A percentile compares a stretch with the other conserved stretches of the same genome.
phyloP scores from a whole-genome alignment of 2,113 vertebrate genomes.

The Mesoclemmys tuberculata region DNA sequence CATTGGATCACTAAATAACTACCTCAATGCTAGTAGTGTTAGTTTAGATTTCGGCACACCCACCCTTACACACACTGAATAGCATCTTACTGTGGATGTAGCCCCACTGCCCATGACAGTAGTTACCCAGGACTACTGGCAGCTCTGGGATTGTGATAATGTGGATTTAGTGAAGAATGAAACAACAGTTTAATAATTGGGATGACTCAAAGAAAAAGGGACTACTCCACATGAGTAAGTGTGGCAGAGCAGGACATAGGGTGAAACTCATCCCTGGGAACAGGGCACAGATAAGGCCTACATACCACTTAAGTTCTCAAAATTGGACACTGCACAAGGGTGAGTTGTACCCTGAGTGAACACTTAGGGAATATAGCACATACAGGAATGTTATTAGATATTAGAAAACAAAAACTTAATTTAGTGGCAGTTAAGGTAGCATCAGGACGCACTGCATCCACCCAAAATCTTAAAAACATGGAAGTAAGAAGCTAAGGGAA shows the following conservation, averaged over 20 bases:
- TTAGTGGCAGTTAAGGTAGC: not conserved
- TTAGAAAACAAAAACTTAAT: not conserved
- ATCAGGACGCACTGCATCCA: not conserved
- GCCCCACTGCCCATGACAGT: not conserved
- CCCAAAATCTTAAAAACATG: not conserved
- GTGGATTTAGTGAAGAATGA: not conserved
- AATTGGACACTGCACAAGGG: not conserved
- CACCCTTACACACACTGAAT: not conserved
- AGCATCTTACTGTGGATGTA: not conserved
- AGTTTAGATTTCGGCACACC: not conserved
- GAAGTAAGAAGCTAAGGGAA: not conserved
- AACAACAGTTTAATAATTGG: not conserved
- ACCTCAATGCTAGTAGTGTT: not conserved
- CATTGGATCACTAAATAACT: not conserved
- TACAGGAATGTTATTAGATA: not conserved
- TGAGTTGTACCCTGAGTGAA: not conserved
- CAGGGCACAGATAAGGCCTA: not conserved
- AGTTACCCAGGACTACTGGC: not conserved
- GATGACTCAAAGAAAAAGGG: not conserved
- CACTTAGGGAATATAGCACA: not conserved
- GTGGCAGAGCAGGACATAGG: not conserved
- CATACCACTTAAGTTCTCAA: not conserved
- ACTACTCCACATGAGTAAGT: not conserved
- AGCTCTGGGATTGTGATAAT: not conserved
- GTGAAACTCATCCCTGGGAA: not conserved